Percentiles rank a stretch among this genome's conserved stretches.
These are phyloP conservation scores for Trachelus troglodyta DNA, from an alignment of 2,888 invertebrate genomes.

Conservation along the genomic window DNA sequence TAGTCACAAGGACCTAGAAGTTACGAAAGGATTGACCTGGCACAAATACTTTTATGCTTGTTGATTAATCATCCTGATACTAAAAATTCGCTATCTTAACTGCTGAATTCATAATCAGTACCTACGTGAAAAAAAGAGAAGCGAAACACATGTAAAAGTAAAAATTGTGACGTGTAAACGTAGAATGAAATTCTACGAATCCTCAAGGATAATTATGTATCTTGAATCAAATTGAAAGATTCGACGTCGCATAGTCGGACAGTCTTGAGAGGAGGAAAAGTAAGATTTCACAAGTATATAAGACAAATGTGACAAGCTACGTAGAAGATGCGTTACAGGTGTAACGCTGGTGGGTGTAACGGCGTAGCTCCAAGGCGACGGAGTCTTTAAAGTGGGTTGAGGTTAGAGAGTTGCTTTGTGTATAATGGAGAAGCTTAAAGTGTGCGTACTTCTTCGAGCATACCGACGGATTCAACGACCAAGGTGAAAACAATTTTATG, in stretches of 20 bases:
- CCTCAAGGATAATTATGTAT: not conserved
- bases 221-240: not conserved
- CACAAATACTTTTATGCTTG: not conserved
- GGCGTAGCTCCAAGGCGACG: conserved; percentile 41
- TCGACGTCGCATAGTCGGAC: not conserved
- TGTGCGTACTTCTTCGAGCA: not conserved
- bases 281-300: not conserved
- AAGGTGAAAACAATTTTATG: conserved; percentile 20
- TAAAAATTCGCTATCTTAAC: not conserved
- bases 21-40: conserved; percentile 33
- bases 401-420: conserved; percentile 38
- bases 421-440: not conserved
- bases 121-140: not conserved
- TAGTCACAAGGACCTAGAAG: conserved; percentile 23
- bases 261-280: not conserved
- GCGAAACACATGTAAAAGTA: not conserved
- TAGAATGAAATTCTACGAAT: not conserved
- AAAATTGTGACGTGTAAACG: not conserved
- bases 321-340: not conserved
- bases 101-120: not conserved
- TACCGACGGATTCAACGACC: conserved; percentile 12
- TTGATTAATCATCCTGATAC: not conserved
- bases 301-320: not conserved
- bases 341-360: conserved; percentile 15
- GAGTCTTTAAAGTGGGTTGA: conserved; percentile 55